phyloP scores from a whole-genome alignment of 30 jellyfish, hydroid and myxozoan species.

The Morbakka virulenta region DNA sequence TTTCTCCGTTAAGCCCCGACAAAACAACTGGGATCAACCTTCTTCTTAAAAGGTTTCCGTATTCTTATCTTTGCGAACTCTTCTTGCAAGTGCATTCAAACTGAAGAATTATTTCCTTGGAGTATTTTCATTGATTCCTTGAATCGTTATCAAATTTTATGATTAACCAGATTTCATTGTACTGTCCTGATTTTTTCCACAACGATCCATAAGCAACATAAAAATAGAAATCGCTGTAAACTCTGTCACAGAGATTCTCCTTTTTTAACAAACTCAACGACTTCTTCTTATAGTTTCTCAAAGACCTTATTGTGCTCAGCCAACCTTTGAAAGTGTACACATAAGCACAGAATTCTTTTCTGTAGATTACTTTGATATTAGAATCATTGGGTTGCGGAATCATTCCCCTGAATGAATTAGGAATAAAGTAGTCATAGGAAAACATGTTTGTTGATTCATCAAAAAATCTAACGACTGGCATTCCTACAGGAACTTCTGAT shows the following conservation, averaged over 20 bases:
- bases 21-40: no score
- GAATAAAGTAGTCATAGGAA: conserved; percentile 46
- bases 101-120: no score
- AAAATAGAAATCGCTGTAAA: conserved; percentile 44
- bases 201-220: conserved; percentile 46
- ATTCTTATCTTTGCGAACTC: no score
- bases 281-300: conserved; percentile 5
- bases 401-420: conserved; percentile 6
- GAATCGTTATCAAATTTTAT: conserved; percentile 9
- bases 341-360: conserved; percentile 45
- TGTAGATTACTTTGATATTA: conserved; percentile 36
- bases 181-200: conserved; percentile 4
- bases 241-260: conserved; percentile 3
- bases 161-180: conserved; percentile 56
- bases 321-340: conserved; percentile 62
- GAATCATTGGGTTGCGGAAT: conserved; percentile 54
- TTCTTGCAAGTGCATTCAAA: no score
- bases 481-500: conserved; percentile 38
- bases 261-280: conserved; percentile 11
- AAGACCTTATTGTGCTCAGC: conserved; percentile 6
- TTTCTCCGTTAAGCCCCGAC: no score
- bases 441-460: conserved; percentile 33
- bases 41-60: no score
- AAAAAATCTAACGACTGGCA: conserved; percentile 31
- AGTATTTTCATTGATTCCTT: background rate